A percentile compares a stretch with the other conserved stretches of the same genome.
These are phyloP conservation scores for Aurelia sp. DNA, from an alignment of 30 jellyfish, hydroid and myxozoan genomes.

Conservation along the genomic window DNA sequence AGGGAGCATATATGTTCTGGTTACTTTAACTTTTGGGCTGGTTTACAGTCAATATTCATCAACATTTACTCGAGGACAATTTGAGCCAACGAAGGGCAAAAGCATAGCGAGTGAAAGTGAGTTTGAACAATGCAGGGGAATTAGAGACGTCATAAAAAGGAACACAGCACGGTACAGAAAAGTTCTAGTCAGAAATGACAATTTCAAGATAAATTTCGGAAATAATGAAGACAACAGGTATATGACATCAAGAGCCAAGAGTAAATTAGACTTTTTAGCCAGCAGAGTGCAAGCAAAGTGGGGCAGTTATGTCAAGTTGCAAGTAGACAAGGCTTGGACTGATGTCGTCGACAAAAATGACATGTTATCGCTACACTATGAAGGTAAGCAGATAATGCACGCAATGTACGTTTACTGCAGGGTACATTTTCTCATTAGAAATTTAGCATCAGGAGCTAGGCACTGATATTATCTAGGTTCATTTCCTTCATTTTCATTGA, in stretches of 20 bases:
- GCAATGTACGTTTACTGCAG: too few relatives aligned
- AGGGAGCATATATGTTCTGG: too few relatives aligned
- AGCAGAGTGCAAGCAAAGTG: conserved; percentile 70
- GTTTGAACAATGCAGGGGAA: conserved; percentile 75
- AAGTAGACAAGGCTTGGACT: conserved; percentile 94
- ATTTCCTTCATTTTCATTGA: too few relatives aligned
- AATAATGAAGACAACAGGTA: conserved; percentile 79
- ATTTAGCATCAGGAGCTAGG: too few relatives aligned
- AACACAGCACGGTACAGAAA: conserved; percentile 88
- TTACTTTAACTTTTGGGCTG: too few relatives aligned
- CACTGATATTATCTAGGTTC: too few relatives aligned
- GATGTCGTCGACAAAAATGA: conserved; percentile 83
- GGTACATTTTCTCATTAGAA: too few relatives aligned
- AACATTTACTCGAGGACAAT: conserved; percentile 41
- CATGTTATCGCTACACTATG: conserved; percentile 87
- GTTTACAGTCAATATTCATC: conserved; percentile 5
- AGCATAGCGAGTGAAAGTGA: conserved; percentile 69
- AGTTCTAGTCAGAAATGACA: conserved; percentile 84
- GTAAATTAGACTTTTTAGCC: conserved; percentile 88
- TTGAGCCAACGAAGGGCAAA: conserved; percentile 83
- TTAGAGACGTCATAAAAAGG: conserved; percentile 89
- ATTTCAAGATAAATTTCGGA: conserved; percentile 63
- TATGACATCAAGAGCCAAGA: conserved; percentile 97
- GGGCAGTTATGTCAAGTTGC: conserved; percentile 54
- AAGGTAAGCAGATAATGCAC: conserved; percentile 60